Base-by-base conservation (phyloP, 53 echinoderm and acorn worm species). In the Echinometra lucunter region DNA sequence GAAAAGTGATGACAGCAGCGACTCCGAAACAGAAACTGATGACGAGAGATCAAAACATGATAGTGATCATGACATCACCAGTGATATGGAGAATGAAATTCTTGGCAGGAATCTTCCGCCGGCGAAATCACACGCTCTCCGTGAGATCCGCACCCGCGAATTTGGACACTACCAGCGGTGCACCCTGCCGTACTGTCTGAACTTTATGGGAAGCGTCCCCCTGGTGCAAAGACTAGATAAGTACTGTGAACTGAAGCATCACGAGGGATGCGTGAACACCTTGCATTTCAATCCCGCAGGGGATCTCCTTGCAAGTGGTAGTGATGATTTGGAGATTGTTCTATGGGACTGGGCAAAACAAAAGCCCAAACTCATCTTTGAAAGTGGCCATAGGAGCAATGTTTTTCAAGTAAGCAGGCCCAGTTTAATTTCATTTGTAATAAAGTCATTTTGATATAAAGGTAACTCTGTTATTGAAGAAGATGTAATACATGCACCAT, bases 201-300 rank as follows among this genome's bases (percentile, higher is more conserved):
- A 95, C 40, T 96, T 96, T 34, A 96, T 97, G 70, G 98, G 96
- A 18, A 99, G 96, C 88, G 95, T 95, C 35, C 94, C 95, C 58
- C 57, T 98, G 30, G 97, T 97, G 25, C 92, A 97, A 40, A 95
- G 98, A 88, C 95, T 99, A 95, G 94, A 98, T 91, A 95, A 89
- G 66, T 97, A 98, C 90, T 89, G 96, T 78, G 96, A 95, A 74
- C 95, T 99, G 35, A 95, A 98, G 58, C 93, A 95, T 58, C 98
- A 99, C 49, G 96, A 98, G 21, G 99, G 99, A 0, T 99, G 99
- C 92, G 99, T 99, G 5, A 99, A 99, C 53, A 98, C 99, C 25
- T 91, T 99, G 56, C 99, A 99, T 89, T 99, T 99, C 66, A 99
- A 98, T 88, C 97, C 96, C 45, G 55, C 92, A 6, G 99, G 98